These are phyloP conservation scores for Malurus leucopterus DNA, from an alignment of 2,797 vertebrate species.

Conservation along the genomic window DNA sequence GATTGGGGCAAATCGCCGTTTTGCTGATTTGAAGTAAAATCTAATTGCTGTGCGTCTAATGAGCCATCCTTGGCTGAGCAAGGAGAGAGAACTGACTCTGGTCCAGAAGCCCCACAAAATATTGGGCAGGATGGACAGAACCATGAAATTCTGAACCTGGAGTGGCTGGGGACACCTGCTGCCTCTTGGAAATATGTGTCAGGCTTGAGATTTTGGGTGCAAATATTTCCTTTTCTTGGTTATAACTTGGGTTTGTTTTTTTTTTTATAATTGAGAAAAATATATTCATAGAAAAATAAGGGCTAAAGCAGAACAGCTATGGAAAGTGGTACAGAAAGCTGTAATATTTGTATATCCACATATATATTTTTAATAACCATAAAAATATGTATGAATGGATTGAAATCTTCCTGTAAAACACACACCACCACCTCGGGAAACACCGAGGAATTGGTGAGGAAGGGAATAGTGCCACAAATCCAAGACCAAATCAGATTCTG, in stretches of 20 bases:
- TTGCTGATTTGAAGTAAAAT: constrained; percentile 35
- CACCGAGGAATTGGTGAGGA: background rate
- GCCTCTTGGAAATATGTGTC: accelerated
- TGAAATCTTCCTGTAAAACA: background rate
- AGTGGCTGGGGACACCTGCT: background rate
- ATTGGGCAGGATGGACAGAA: background rate
- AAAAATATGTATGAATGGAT: background rate
- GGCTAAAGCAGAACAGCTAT: accelerated
- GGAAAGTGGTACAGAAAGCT: background rate
- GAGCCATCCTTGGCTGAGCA: background rate
- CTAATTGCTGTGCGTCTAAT: constrained; percentile 5
- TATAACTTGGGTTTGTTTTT: background rate
- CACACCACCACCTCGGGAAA: background rate
- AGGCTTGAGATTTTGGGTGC: background rate
- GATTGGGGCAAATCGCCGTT: constrained; percentile 1
- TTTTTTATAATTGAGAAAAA: background rate
- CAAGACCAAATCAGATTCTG: background rate
- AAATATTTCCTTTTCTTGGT: background rate
- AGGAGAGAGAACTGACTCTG: background rate
- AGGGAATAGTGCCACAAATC: background rate
- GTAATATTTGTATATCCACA: background rate
- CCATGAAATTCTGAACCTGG: background rate
- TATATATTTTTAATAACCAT: background rate
- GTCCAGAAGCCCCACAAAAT: background rate
- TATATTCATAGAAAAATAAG: accelerated